phyloP scores from a whole-genome alignment of 2,113 vertebrate species.

The Natator depressus region DNA sequence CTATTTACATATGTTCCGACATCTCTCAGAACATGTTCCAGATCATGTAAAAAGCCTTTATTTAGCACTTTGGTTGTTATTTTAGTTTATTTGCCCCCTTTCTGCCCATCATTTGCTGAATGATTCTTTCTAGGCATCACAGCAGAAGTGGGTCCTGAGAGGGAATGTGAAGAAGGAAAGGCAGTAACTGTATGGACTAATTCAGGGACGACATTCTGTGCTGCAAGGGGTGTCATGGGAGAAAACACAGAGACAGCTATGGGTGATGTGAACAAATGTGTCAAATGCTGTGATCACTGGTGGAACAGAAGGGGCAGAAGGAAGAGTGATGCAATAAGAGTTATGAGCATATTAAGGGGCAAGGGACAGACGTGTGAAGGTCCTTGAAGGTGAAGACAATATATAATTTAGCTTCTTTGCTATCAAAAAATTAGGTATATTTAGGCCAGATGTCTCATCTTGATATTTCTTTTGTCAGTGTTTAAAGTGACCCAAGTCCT shows the following conservation, averaged over 20 bases:
- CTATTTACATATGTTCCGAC: neutral
- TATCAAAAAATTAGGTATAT: neutral
- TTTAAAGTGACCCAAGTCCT: neutral
- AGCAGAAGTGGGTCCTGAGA: neutral
- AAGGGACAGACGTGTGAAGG: neutral
- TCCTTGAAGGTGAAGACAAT: constrained; percentile 1
- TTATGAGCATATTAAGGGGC: neutral
- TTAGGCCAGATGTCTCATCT: neutral
- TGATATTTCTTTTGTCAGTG: neutral
- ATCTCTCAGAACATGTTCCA: neutral
- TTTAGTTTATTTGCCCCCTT: neutral
- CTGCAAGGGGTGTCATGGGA: neutral
- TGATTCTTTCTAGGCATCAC: neutral
- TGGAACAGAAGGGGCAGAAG: neutral
- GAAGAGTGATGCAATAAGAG: neutral
- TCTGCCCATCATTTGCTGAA: neutral
- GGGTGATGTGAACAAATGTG: neutral
- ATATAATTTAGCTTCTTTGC: neutral
- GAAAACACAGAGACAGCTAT: neutral
- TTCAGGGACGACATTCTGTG: neutral
- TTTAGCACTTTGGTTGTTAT: neutral
- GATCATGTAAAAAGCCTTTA: neutral
- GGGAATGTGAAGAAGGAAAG: neutral
- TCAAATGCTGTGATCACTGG: neutral
- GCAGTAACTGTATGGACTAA: neutral